phyloP scores from a whole-genome alignment of 2,113 vertebrate species.

The Salvator merianae region DNA sequence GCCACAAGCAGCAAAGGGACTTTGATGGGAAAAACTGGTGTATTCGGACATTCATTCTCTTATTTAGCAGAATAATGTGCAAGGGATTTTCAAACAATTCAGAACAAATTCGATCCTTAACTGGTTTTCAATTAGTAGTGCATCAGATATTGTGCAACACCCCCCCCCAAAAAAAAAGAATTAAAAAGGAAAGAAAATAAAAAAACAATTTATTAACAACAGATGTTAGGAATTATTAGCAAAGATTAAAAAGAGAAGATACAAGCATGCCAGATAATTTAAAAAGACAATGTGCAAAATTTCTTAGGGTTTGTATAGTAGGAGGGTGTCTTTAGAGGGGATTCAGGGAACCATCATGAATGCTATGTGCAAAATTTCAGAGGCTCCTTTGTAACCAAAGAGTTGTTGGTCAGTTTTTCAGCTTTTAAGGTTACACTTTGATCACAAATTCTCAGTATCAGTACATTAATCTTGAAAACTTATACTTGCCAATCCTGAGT shows the following conservation, averaged over 20 bases:
- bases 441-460: neutral
- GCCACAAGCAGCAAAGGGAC: conserved; percentile 55
- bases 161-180: conserved; percentile 30
- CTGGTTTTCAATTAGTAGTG: conserved; percentile 64
- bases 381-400: conserved; percentile 10
- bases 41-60: conserved; percentile 57
- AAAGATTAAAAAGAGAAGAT: conserved; percentile 75
- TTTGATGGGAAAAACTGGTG: conserved; percentile 62
- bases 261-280: conserved; percentile 79
- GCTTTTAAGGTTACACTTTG: neutral
- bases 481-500: neutral
- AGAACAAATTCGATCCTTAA: conserved; percentile 69
- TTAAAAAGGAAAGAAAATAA: neutral
- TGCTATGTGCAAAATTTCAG: neutral
- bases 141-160: conserved; percentile 65
- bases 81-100: conserved; percentile 69
- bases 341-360: conserved; percentile 52
- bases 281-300: conserved; percentile 74
- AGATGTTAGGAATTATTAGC: conserved; percentile 72
- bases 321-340: conserved; percentile 73
- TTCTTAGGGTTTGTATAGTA: conserved; percentile 75
- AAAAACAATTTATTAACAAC: conserved; percentile 67
- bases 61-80: conserved; percentile 63
- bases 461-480: neutral
- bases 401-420: conserved; percentile 52